phyloP scores from a whole-genome alignment of 2,113 vertebrate species.

The Phalacrocorax brasilianus region DNA sequence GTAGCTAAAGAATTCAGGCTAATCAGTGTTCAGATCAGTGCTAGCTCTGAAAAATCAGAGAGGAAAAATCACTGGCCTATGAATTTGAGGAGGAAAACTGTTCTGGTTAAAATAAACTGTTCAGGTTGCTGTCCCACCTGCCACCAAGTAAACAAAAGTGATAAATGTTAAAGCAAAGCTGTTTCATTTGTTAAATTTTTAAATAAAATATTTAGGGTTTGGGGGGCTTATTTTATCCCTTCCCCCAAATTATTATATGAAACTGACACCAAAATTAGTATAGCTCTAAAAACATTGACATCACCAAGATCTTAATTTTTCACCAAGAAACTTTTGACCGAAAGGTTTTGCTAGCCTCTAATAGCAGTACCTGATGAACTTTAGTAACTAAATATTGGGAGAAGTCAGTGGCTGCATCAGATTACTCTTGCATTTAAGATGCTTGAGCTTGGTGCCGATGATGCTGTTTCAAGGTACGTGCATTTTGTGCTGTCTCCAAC shows the following conservation, averaged over 20 bases:
- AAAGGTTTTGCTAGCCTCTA: not conserved
- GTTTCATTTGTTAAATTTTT: not conserved
- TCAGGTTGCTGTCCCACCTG: not conserved
- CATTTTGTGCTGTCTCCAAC: not conserved
- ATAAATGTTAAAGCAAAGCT: not conserved
- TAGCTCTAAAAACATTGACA: not conserved
- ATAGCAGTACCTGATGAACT: not conserved
- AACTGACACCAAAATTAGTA: not conserved
- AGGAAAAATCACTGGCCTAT: not conserved
- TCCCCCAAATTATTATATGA: not conserved
- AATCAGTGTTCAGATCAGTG: not conserved
- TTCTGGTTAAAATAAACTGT: not conserved
- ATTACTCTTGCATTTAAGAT: not conserved
- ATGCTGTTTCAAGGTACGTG: not conserved
- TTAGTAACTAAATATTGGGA: not conserved
- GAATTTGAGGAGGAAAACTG: not conserved
- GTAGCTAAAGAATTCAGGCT: not conserved
- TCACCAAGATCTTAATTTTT: not conserved
- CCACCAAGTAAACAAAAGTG: not conserved
- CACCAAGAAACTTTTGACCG: not conserved
- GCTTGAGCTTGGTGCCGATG: not conserved
- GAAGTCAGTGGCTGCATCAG: not conserved
- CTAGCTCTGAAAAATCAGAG: not conserved
- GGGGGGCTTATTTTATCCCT: not conserved
- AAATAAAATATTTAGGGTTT: not conserved